These are phyloP conservation scores for Apamea monoglypha DNA, from an alignment of 2,888 invertebrate species.

Conservation along the genomic window DNA sequence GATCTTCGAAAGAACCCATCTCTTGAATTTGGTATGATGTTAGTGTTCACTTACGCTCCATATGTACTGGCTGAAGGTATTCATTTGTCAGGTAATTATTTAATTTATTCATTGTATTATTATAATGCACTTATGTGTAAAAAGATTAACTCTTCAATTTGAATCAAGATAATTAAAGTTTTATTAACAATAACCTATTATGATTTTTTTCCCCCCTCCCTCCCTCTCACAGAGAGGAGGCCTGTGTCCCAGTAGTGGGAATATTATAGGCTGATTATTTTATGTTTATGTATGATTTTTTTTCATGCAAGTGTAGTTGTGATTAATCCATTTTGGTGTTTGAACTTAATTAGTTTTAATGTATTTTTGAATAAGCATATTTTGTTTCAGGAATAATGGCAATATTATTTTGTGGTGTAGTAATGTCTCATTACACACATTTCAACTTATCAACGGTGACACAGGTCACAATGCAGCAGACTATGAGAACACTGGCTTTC, in stretches of 20 bases:
- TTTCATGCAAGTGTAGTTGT: not conserved
- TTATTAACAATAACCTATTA: not conserved
- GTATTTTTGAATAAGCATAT: not conserved
- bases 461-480: slow-evolving; percentile 99
- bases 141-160: not conserved
- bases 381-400: slow-evolving; percentile 97
- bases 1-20: slow-evolving; percentile 99
- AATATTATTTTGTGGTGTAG: slow-evolving; percentile 99
- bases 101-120: not conserved
- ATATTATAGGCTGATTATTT: too few relatives aligned
- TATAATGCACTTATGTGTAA: not conserved
- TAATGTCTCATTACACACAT: slow-evolving; percentile 99
- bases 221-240: too few relatives aligned
- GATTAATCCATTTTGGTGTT: not conserved
- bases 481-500: slow-evolving; percentile 98
- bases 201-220: too few relatives aligned
- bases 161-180: not conserved
- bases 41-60: slow-evolving; percentile 99
- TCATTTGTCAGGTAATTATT: slow-evolving; percentile 94
- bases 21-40: slow-evolving; percentile 99
- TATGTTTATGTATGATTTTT: too few relatives aligned
- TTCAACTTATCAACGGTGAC: slow-evolving; percentile 99
- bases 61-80: slow-evolving; percentile 99
- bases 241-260: too few relatives aligned
- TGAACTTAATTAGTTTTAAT: not conserved